Evolutionary conservation across 1,140 invertebrate genomes (phyloP), one percentile per base, ranked within the genome.

Genomic region (Neodiprion pinetum): DNA sequence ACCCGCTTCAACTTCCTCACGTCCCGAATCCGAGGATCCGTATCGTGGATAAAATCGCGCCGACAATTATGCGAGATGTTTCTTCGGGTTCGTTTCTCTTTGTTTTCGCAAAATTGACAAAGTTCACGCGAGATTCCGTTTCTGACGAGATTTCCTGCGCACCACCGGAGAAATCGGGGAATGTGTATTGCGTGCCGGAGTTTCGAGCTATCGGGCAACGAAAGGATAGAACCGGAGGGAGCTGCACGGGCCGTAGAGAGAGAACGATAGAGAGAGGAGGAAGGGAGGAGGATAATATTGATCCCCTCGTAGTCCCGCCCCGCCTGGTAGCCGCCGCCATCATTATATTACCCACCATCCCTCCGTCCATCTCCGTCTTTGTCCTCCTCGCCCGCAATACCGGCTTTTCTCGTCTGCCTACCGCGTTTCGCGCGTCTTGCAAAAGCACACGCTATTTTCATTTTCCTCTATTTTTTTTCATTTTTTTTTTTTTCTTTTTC

Each of bases 281-380:
- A 80, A 81, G 86, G 85, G 87, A 88, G 85, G 87, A 87, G 85
- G 85, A 89, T 89, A 86, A 88, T 89, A 89, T 89, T 87, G 88
- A 89, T 89, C 87, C 86, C 85, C 86, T 86, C 84, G 86, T 88
- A 84, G 87, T 85, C 87, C 87, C 88, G 88, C 88, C 87, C 82
- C 85, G 85, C 86, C 85, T 84, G 84, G 81, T 80, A 80, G 81
- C 76, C 86, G 87, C 85, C 88, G 88, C 88, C 88, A 88, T 89
- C 87, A 88, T 89, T 89, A 88, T 88, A 88, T 89, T 89, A 89
- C 87, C 88, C 86, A 87, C 86, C 87, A 88, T 87, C 85, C 87
- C 85, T 87, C 80, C 79, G 79, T 83, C 79, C 83, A 81, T 82
- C 67, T 23, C 17, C 49, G 61, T 48, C 69, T 23, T 53, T 48